phyloP scores from a whole-genome alignment of 2,797 vertebrate genomes.

The Delichon dasypus region DNA sequence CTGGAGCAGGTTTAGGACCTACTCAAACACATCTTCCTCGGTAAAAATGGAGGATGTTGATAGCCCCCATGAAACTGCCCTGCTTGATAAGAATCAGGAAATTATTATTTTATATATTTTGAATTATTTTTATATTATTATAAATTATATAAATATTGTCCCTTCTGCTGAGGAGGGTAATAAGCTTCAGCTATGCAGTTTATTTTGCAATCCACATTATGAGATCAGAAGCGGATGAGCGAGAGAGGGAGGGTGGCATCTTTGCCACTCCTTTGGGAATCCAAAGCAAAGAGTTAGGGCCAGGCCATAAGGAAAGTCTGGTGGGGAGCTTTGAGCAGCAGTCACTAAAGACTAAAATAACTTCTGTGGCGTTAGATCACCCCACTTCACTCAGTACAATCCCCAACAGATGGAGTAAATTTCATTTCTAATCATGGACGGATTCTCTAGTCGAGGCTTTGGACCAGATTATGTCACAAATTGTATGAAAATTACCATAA shows the following conservation, averaged over 20 bases:
- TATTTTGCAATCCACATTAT: neutral
- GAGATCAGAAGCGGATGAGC: neutral
- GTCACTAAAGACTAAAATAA: neutral
- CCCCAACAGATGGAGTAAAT: neutral
- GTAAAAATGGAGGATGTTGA: neutral
- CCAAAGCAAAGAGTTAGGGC: neutral
- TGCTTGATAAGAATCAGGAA: neutral
- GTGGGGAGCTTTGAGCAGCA: neutral
- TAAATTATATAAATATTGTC: neutral
- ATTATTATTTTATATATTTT: neutral
- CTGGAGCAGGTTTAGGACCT: neutral
- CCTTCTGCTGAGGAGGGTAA: neutral
- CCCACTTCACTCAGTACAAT: neutral
- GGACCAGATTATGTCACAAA: neutral
- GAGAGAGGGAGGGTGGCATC: neutral
- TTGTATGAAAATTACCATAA: neutral
- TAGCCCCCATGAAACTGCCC: neutral
- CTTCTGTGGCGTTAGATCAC: neutral
- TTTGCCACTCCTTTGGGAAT: neutral
- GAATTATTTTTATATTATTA: neutral
- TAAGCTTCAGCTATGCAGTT: neutral
- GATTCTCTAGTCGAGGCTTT: neutral
- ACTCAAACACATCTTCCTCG: neutral
- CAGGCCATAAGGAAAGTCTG: neutral
- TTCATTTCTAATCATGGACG: neutral